These are phyloP conservation scores for Coelinius sp. DNA, from an alignment of 2,888 invertebrate species.

Conservation along the genomic window DNA sequence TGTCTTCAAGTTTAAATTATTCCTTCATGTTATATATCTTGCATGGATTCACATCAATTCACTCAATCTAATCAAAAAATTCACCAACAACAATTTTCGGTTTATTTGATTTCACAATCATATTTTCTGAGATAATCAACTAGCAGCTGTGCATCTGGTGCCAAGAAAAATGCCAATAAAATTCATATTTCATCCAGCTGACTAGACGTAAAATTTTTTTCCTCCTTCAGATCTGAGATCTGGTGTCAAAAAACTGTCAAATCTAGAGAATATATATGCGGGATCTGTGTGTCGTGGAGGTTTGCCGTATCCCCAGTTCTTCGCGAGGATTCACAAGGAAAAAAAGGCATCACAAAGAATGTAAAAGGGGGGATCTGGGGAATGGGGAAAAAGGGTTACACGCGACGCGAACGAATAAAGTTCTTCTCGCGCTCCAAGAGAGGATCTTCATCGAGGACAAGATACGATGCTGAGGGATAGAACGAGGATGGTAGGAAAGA, in stretches of 20 bases:
- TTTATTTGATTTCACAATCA: too few relatives aligned
- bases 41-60: too few relatives aligned
- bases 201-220: not conserved
- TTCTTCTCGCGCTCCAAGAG: constrained; percentile 13
- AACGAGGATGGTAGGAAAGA: constrained; percentile 31
- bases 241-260: not conserved
- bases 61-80: too few relatives aligned
- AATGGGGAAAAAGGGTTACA: constrained; percentile 3
- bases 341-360: not conserved
- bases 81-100: too few relatives aligned
- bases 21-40: too few relatives aligned
- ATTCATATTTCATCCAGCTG: too few relatives aligned
- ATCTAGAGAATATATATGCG: not conserved
- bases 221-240: not conserved
- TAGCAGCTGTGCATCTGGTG: too few relatives aligned
- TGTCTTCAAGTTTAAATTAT: too few relatives aligned
- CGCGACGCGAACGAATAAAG: constrained; percentile 23
- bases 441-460: constrained; percentile 30
- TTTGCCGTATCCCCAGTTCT: not conserved
- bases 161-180: too few relatives aligned
- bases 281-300: not conserved
- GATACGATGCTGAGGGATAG: not conserved
- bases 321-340: not conserved
- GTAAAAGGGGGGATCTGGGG: not conserved
- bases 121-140: too few relatives aligned